Base-by-base conservation (phyloP, 2,888 invertebrate species). In the Latrodectus elegans region DNA sequence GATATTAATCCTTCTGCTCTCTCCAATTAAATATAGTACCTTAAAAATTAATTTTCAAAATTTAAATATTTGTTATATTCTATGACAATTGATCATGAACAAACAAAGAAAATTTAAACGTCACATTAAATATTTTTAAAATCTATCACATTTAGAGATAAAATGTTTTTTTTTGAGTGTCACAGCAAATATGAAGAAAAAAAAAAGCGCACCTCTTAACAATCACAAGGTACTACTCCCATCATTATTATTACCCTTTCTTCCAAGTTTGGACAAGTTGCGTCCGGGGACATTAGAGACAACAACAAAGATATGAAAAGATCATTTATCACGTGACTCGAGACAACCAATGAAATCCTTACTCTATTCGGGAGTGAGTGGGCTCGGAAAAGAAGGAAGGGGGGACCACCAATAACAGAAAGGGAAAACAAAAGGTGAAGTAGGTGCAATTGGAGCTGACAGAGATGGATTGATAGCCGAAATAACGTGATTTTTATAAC, bases 401-500 rank as follows among this genome's bases (percentile, higher is more conserved):
- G 51, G 17, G 53, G 38, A 1, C 52, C 15, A 52, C 22, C 67
- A 17, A 70, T 9, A 53, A 8, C 55, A 26, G 67, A 53, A 55
- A 65, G 53, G 75, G 38, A 70, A 79, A 79, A 79, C 79, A 79
- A 79, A 79, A 79, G 79, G 79, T 79, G 79, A 79, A 79, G 60
- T 53, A 53, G 71, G 55, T 17, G 71, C 55, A 60, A 79, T 79
- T 79, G 79, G 79, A 79, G 79, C 49, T 71, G 79, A 79, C 71
- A 71, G 70, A 79, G 71, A 79, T 79, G 79, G 78, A 79, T 79
- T 71, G 79, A 71, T 71, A 68, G 53, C 15, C 15, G 60, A 68
- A 15, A 71, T 79, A 79, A 79, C 79, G 70, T 79, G 79, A 79
- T 79, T 79, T 79, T 79, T 79, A 79, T 79, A 79, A 71, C 78